Evolutionary conservation across 2,113 vertebrate species (phyloP), one percentile per base, ranked within the genome.

Genomic region (Dasypus novemcinctus): DNA sequence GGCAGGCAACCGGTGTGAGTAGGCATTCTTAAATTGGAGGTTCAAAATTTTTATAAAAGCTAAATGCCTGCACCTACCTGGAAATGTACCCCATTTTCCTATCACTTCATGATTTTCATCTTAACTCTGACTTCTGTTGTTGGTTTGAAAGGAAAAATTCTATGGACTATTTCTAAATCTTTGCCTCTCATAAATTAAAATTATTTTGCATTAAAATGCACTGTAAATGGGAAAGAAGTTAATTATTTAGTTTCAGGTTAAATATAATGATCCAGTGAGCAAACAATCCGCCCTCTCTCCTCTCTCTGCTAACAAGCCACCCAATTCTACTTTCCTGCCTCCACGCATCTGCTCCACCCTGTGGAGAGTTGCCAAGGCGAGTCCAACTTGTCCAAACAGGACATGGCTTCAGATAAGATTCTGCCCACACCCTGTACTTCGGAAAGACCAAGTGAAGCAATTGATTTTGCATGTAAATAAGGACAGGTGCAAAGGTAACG

Each of bases 361-460:
- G 64, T 97, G 98, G 98, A 97, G 63, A 79, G 94, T 83, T 93
- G 98, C 98, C 98, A 98, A 98, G 97, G 98, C 98, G 2, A 98
- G 98, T 97, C 96, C 96, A 96, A 98, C 98, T 98, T 98, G 98
- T 98, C 98, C 98, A 98, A 99, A 98, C 98, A 98, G 98, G 98
- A 98, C 98, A 98, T 1, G 52, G 98, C 96, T 98, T 98, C 98
- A 97, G 98, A 98, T 98, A 98, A 98, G 98, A 98, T 94, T 98
- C 95, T 96, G 97, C 98, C 98, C 98, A 98, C 98, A 96, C 98
- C 98, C 98, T 98, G 97, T 98, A 97, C 97, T 98, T 98, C 97
- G 95, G 97, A 97, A 98, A 98, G 98, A 97, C 96, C 89, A 61
- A 97, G 98, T 98, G 98, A 98, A 98, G 98, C 98, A 98, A 98